Evolutionary conservation across 2,888 invertebrate species (phyloP).

Genomic region (Cheilosia vulpina): DNA sequence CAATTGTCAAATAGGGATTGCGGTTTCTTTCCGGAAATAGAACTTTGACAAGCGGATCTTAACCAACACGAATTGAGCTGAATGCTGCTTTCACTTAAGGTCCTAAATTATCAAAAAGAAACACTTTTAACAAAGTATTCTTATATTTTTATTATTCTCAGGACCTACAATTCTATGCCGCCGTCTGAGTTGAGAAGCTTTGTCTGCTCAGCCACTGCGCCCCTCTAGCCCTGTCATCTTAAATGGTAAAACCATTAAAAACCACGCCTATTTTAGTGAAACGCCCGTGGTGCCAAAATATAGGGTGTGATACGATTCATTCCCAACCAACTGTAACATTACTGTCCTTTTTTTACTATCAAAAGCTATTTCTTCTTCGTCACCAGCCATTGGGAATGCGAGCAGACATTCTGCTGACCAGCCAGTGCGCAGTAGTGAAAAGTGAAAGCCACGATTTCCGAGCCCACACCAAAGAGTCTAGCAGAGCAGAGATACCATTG

Average conservation of each 20-base stretch:
- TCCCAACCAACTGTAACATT: neutral
- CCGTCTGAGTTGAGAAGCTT: too few species aligned
- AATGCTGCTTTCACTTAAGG: too few species aligned
- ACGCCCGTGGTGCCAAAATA: neutral
- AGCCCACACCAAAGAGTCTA: conserved; percentile 4
- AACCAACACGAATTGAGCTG: too few species aligned
- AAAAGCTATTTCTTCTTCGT: conserved; percentile 20
- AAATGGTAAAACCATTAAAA: neutral
- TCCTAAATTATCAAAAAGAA: too few species aligned
- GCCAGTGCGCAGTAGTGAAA: conserved; percentile 43
- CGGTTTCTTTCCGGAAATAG: too few species aligned
- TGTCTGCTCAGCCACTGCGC: too few species aligned
- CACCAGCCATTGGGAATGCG: neutral
- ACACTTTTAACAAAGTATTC: too few species aligned
- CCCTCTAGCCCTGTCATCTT: too few species aligned
- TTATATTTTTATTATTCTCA: too few species aligned
- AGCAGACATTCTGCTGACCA: neutral
- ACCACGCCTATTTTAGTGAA: neutral
- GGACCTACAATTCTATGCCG: too few species aligned
- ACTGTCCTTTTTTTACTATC: neutral
- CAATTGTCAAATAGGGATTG: too few species aligned
- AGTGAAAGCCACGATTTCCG: conserved; percentile 45
- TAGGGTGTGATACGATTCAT: neutral
- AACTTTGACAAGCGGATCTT: too few species aligned
- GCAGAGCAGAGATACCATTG: conserved; percentile 6